Base-by-base conservation (phyloP, 1,140 invertebrate genomes). In the Cydia fagiglandana region DNA sequence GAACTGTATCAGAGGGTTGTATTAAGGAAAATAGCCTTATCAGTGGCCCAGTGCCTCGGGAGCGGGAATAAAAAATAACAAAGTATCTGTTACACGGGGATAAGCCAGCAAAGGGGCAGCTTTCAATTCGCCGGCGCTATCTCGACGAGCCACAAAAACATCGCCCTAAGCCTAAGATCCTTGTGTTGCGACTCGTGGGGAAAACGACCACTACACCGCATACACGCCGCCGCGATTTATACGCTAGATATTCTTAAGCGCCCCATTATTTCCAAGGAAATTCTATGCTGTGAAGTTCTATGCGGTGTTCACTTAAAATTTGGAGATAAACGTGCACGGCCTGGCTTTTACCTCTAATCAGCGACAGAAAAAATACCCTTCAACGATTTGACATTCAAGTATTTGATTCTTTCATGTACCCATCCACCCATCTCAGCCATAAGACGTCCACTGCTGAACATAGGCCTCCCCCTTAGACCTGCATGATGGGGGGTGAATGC, bases 111-210 rank as follows among this genome's bases (percentile, higher is more conserved):
- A 87, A 87, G 80, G 83, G 83, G 79, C 81, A 83, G 81, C 84
- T 84, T 88, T 87, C 85, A 88, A 86, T 86, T 86, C 83, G 77
- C 78, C 81, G 79, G 73, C 80, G 80, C 84, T 85, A 85, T 86
- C 83, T 82, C 75, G 74, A 79, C 80, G 82, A 84, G 82, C 82
- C 86, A 83, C 81, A 79, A 81, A 84, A 85, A 84, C 79, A 84
- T 85, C 81, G 82, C 77, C 78, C 76, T 83, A 84, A 83, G 79
- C 81, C 81, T 77, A 76, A 70, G 76, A 81, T 81, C 76, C 78
- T 77, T 83, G 78, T 80, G 78, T 73, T 76, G 75, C 24, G 70
- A 70, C 30, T 34, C 64, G 66, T 38, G 74, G 56, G 61, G 47
- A 76, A 76, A 76, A 77, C 78, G 78, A 77, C 64, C 77, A 79